phyloP scores from a whole-genome alignment of 2,797 vertebrate genomes.

The Bucorvus abyssinicus region DNA sequence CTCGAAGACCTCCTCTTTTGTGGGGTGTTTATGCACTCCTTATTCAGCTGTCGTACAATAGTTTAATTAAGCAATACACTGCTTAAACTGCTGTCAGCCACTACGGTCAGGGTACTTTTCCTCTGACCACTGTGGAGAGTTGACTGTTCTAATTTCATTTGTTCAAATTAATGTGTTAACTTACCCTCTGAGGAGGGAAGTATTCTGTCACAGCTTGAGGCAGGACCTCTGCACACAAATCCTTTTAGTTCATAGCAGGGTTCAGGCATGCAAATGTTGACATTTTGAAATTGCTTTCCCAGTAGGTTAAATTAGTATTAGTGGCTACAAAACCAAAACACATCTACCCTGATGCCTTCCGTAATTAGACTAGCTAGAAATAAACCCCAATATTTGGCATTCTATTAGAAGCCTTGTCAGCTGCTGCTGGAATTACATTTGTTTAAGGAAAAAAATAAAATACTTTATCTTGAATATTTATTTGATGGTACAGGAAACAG shows the following conservation, averaged over 20 bases:
- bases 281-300: slow-evolving; percentile 62
- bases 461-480: background rate
- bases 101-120: slow-evolving; percentile 46
- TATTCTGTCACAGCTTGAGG: slow-evolving; percentile 53
- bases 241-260: slow-evolving; percentile 52
- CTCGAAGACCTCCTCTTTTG: background rate
- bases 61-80: slow-evolving; percentile 46
- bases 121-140: slow-evolving; percentile 44
- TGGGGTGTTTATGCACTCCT: slow-evolving; percentile 59
- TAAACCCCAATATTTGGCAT: background rate
- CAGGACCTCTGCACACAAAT: slow-evolving; percentile 25
- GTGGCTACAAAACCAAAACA: slow-evolving; percentile 44
- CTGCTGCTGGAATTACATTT: slow-evolving; percentile 20
- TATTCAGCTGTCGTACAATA: slow-evolving; percentile 18
- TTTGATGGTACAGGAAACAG: background rate
- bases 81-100: slow-evolving; percentile 42
- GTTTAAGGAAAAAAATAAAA: background rate
- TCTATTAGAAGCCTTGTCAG: background rate
- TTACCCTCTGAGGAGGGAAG: slow-evolving; percentile 45
- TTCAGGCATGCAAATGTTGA: slow-evolving; percentile 59
- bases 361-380: slow-evolving; percentile 18
- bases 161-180: slow-evolving; percentile 69
- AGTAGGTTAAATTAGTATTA: slow-evolving; percentile 59
- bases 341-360: slow-evolving; percentile 14
- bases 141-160: slow-evolving; percentile 66